Percentiles rank a stretch among this genome's conserved stretches.
Evolutionary conservation across 2,888 invertebrate species (phyloP).

Genomic region (Aricia artaxerxes): DNA sequence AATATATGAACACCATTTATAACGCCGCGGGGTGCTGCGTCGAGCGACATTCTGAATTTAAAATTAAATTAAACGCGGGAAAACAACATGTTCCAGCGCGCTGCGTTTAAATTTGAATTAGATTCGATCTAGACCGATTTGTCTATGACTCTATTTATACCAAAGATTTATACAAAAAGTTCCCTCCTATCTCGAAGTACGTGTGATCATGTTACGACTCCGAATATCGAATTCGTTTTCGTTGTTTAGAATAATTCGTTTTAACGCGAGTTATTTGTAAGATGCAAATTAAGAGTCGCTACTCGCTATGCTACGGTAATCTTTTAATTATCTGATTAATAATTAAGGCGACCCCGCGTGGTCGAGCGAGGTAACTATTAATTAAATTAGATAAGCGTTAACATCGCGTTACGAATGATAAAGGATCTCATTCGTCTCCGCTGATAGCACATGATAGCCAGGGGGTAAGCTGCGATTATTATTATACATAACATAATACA

Average conservation of each 20-base stretch:
- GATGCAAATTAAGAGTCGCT: conserved; percentile 50
- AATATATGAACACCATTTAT: conserved; percentile 72
- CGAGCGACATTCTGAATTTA: conserved; percentile 71
- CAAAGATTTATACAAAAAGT: background rate
- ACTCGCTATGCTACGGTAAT: conserved; percentile 46
- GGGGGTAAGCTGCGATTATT: background rate
- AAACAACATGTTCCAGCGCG: conserved; percentile 74
- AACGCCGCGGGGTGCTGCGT: conserved; percentile 68
- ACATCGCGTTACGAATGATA: conserved; percentile 21
- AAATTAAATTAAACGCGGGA: conserved; percentile 78
- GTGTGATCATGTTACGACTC: conserved; percentile 2
- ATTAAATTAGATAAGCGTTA: conserved; percentile 25
- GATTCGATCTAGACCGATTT: conserved; percentile 77
- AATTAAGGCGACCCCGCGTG: background rate
- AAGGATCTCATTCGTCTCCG: background rate
- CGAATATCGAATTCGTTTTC: conserved; percentile 2
- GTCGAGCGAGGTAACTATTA: background rate
- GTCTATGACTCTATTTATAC: conserved; percentile 64
- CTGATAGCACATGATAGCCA: background rate
- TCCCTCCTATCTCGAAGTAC: background rate
- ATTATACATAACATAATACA: background rate
- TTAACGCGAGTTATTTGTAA: conserved; percentile 60
- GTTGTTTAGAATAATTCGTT: conserved; percentile 54
- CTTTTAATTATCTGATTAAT: conserved; percentile 34
- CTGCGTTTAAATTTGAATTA: conserved; percentile 50